A percentile compares a stretch with the other conserved stretches of the same genome.
These are phyloP conservation scores for Orchesellides sinensis DNA, from an alignment of 2,888 invertebrate genomes.

Conservation along the genomic window DNA sequence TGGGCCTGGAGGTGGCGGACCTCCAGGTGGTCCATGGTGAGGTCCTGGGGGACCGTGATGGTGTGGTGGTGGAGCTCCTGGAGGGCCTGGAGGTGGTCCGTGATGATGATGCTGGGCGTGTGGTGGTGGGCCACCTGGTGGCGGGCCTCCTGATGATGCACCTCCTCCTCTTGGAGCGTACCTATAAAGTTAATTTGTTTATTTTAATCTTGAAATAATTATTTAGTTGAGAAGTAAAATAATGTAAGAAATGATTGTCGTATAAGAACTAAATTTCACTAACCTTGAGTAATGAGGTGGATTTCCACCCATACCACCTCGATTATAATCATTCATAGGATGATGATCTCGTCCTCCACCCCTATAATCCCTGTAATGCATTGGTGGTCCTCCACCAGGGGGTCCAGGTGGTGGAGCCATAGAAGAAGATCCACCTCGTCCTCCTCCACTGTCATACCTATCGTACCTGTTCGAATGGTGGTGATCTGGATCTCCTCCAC, in stretches of 20 bases:
- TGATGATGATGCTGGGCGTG: constrained; percentile 23
- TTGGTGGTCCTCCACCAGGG: constrained; percentile 50
- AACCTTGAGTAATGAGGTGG: constrained; percentile 50
- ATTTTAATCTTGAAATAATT: no score
- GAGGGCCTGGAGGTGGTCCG: constrained; percentile 1
- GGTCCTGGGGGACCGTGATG: constrained; percentile 25
- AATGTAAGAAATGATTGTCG: background rate
- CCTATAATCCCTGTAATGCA: constrained; percentile 67
- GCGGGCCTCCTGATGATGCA: constrained; percentile 18
- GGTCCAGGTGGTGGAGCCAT: constrained; percentile 50
- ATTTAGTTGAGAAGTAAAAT: background rate
- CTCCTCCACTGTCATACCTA: constrained; percentile 18
- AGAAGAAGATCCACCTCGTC: constrained; percentile 24
- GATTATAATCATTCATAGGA: constrained; percentile 46
- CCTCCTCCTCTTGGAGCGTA: constrained; percentile 39
- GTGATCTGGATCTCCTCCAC: constrained; percentile 59
- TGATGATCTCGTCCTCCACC: constrained; percentile 63
- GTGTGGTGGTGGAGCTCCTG: constrained; percentile 13
- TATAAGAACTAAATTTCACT: background rate
- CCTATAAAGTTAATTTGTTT: constrained; percentile 6
- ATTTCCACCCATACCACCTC: constrained; percentile 39
- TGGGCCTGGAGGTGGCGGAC: constrained; percentile 37
- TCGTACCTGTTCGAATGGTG: constrained; percentile 67
- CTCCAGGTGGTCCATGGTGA: constrained; percentile 1
- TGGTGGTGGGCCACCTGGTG: constrained; percentile 19